These are phyloP conservation scores for Sinelater perroti DNA, from an alignment of 2,888 invertebrate genomes.

Conservation along the genomic window DNA sequence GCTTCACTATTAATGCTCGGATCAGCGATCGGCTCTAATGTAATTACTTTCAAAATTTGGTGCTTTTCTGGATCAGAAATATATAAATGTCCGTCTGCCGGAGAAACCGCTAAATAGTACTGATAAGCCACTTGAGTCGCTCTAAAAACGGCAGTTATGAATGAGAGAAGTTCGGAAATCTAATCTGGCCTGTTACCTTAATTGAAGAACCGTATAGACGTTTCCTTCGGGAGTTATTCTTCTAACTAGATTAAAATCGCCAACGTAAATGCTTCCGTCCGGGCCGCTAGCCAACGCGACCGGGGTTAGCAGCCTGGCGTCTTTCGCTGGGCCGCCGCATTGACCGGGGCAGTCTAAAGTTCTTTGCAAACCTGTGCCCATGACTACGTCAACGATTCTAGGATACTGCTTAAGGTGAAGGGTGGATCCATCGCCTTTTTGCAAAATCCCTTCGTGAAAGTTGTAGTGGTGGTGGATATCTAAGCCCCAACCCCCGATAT, in stretches of 20 bases:
- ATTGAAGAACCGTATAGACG: conserved; percentile 86
- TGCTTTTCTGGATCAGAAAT: conserved; percentile 95
- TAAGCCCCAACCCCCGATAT: conserved; percentile 97
- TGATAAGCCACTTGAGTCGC: conserved; percentile 96
- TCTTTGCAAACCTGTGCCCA: conserved; percentile 91
- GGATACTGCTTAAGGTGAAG: conserved; percentile 94
- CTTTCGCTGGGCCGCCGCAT: conserved; percentile 85
- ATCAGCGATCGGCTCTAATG: conserved; percentile 82
- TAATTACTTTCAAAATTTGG: conserved; percentile 82
- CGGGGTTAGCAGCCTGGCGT: conserved; percentile 88
- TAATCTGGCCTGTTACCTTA: too few relatives aligned
- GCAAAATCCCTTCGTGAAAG: conserved; percentile 96
- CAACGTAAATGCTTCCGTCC: conserved; percentile 96
- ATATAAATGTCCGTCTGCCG: conserved; percentile 94
- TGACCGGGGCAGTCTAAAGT: conserved; percentile 86
- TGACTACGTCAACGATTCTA: conserved; percentile 87
- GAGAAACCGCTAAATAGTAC: conserved; percentile 95
- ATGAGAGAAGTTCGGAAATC: neutral
- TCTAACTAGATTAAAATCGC: conserved; percentile 94
- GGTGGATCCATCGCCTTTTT: conserved; percentile 95
- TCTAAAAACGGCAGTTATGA: conserved; percentile 65
- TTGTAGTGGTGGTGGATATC: conserved; percentile 99
- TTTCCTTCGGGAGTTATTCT: conserved; percentile 89
- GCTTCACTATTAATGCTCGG: conserved; percentile 86
- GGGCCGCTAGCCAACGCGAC: conserved; percentile 94